Evolutionary conservation across 2,797 vertebrate species (phyloP), one percentile per base, ranked within the genome.

Genomic region (Micropoecilia bifurca): DNA sequence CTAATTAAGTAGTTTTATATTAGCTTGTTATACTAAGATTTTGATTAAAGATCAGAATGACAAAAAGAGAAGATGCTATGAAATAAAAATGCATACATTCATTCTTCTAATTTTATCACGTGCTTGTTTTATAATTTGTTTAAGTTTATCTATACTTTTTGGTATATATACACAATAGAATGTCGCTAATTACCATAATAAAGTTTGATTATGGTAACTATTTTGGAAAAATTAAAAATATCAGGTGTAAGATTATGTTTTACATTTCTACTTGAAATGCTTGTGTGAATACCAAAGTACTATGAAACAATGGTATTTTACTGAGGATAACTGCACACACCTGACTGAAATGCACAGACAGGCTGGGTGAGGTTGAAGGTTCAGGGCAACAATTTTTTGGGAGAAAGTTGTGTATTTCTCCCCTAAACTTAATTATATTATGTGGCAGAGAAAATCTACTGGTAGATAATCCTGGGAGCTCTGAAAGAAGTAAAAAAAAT

Each of bases 381-480:
- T 69, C 66, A 69, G 66, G 39, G 66, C 45, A 45, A 69, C 12
- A n/a, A 4, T 69, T 69, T 69, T 22, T 69, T 8, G 33, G 63
- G 63, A 68, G 63, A 68, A 68, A 41, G 7, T 8, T 0, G 2
- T 50, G 20, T 48, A 48, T 50, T 50, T 50, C 48, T 50, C 48
- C 20, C 48, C 6, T 50, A 50, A 50, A 22, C 6, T 10, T 9
- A 69, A 69, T 6, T 43, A 22, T 16, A 22, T 30, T 20, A 75
- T 82, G 80, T 85, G 36, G 9, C 78, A 39, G 28, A 22, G 7
- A 30, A 78, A 36, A 36, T 22, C 43, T 75, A 61, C 16, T 46
- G 14, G 73, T n/a, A 78, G 43, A 61, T 74, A 77, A 77, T 61
- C 16, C 66, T 73, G 7, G 33, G 47, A 28, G 33, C 50, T 66